These are phyloP conservation scores for Gibbula magus DNA, from an alignment of 2,888 invertebrate genomes.

Conservation along the genomic window DNA sequence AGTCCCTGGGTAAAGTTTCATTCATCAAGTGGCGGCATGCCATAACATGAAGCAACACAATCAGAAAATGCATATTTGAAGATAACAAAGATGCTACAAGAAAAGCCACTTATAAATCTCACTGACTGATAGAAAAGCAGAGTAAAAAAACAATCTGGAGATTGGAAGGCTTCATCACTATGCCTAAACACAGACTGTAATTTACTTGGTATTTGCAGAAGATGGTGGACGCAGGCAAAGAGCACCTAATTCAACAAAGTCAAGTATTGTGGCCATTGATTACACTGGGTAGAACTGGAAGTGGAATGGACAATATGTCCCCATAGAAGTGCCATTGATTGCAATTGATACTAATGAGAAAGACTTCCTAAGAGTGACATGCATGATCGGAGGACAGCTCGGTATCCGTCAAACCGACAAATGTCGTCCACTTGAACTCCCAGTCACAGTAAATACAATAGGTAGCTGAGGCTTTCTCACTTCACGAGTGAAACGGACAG, in stretches of 20 bases:
- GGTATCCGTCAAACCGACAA: background rate
- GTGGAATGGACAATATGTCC: background rate
- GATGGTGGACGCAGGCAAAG: background rate
- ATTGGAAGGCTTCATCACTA: background rate
- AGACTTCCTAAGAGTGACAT: background rate
- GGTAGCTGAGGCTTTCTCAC: background rate
- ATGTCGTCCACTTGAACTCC: background rate
- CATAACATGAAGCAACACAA: background rate
- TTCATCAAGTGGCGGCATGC: background rate
- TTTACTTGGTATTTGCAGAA: background rate
- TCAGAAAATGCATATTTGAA: background rate
- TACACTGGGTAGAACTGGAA: background rate
- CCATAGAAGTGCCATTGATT: background rate
- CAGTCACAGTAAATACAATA: background rate
- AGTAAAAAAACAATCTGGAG: background rate
- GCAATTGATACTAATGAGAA: background rate
- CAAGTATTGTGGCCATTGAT: background rate
- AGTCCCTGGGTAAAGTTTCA: background rate
- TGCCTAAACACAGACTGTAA: background rate
- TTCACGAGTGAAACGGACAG: background rate
- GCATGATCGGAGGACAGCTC: background rate
- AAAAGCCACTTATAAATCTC: constrained; percentile 1
- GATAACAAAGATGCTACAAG: constrained; percentile 4
- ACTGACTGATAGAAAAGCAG: background rate
- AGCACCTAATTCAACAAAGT: background rate